Evolutionary conservation across 2,888 invertebrate species (phyloP), one percentile per base, ranked within the genome.

Genomic region (Erebia palarica): DNA sequence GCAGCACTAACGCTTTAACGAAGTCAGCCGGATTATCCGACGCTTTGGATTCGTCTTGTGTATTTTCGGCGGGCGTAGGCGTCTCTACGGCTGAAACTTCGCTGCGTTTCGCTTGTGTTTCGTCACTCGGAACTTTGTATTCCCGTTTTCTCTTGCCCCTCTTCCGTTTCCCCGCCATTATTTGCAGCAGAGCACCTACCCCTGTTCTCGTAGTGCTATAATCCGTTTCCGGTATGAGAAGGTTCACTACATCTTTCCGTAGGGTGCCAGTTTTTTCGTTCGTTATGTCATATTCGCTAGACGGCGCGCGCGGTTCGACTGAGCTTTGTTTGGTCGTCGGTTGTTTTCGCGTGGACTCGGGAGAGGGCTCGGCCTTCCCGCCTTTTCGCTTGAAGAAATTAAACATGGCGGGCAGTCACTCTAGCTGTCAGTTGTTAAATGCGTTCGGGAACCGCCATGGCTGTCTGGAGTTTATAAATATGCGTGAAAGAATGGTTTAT

Each of bases 201-300:
- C 89, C 89, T 69, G 85, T 83, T 78, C 89, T 92, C 74, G 91
- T 89, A 59, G 90, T 90, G 58, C 80, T 84, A 82, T 92, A 92
- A 72, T 90, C 86, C 5, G 89, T 91, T 71, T 88, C 83, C 21
- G 93, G 92, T 73, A 93, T 80, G 1, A 93, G 80, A 21, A 93
- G 77, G 79, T 93, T 93, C 71, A 92, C 91, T 86, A 93, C 93
- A 91, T 93, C 91, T 83, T 93, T 93, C 69, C 86, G 82, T 71
- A 82, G 80, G 69, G 84, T 81, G 75, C 80, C 81, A 13, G 82
- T 73, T 76, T 77, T 81, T 70, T 85, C 84, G 82, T 80, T 82
- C 77, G 85, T 83, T 84, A 80, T 79, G 78, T 83, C 82, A 86
- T 82, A 83, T 76, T 88, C 86, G 85, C 80, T 76, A 71, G 80